Base-by-base conservation (phyloP, 2,888 invertebrate genomes). In the Pachycephus smyrnensis region DNA sequence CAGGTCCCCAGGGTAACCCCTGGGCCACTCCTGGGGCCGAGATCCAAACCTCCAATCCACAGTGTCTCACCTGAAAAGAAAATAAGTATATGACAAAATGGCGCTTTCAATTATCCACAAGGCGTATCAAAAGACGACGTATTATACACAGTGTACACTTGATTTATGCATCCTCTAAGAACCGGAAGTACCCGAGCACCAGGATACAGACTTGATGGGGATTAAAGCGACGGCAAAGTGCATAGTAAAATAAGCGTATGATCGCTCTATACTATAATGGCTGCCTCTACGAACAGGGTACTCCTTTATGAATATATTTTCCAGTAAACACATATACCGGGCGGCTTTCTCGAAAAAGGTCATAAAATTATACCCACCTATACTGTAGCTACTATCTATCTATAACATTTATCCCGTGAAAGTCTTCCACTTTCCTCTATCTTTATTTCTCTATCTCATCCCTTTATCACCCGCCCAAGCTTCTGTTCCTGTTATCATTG, bases 1-100 rank as follows among this genome's bases (percentile, higher is more conserved):
- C 86, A 85, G 88, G 80, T 87, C 87, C 87, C 87, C 87, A 87
- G 87, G 86, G 86, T 87, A 85, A 88, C 87, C 89, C 88, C 88
- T 91, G 90, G 91, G 92, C 91, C 89, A 88, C 86, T 90, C 92
- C 90, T 89, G 91, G 92, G 92, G 92, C 93, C 93, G 92, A 87
- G 82, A 77, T 84, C 83, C 83, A 81, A 85, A 81, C 86, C 85
- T 84, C 84, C 87, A 84, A 86, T 87, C 87, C 88, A 86, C 89
- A 84, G 84, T 83, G 87, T 83, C 82, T 87, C 87, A 87, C 89
- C 90, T 90, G 84, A 55, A 55, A 55, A 1, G 23, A 55, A 6
- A 55, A 6, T 2, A 55, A 23, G 23, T 9, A 55, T 23, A 9
- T 55, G 55, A 55, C 9, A 55, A 55, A 55, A 55, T 55, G 9